Evolutionary conservation across 2,113 vertebrate species (phyloP).

Genomic region (Zosterops hypoxanthus): DNA sequence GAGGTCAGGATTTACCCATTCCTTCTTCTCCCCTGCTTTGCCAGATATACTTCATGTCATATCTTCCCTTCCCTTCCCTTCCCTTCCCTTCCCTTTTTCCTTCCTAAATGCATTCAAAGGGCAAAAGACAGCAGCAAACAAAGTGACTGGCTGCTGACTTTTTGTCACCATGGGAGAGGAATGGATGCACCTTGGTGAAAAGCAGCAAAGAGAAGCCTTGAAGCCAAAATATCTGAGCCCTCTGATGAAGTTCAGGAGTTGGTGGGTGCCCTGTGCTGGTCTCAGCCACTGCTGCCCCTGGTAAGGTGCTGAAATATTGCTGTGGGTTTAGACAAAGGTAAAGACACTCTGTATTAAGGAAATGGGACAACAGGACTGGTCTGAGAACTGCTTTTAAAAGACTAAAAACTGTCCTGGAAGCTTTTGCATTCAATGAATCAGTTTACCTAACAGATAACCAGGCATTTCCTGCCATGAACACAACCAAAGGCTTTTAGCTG

Average conservation of each 20-base stretch:
- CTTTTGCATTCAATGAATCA: background rate
- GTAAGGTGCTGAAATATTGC: background rate
- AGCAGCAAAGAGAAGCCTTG: background rate
- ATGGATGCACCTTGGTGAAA: background rate
- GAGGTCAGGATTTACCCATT: background rate
- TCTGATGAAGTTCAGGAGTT: background rate
- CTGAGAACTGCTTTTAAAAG: background rate
- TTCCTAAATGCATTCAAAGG: background rate
- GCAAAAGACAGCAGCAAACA: background rate
- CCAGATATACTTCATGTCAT: background rate
- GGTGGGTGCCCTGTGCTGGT: background rate
- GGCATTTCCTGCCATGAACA: constrained; percentile 7
- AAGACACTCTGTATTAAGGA: background rate
- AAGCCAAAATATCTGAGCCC: background rate
- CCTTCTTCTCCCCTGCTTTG: background rate
- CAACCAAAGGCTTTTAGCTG: background rate
- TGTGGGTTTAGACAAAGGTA: background rate
- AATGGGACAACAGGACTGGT: background rate
- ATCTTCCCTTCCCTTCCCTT: background rate
- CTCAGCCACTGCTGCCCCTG: background rate
- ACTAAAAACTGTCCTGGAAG: background rate
- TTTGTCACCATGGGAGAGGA: background rate
- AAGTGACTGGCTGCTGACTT: background rate
- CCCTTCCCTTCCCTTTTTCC: background rate
- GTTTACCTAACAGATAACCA: constrained; percentile 19